phyloP scores from a whole-genome alignment of 2,113 vertebrate genomes.

The Tricholaema leucomelas region DNA sequence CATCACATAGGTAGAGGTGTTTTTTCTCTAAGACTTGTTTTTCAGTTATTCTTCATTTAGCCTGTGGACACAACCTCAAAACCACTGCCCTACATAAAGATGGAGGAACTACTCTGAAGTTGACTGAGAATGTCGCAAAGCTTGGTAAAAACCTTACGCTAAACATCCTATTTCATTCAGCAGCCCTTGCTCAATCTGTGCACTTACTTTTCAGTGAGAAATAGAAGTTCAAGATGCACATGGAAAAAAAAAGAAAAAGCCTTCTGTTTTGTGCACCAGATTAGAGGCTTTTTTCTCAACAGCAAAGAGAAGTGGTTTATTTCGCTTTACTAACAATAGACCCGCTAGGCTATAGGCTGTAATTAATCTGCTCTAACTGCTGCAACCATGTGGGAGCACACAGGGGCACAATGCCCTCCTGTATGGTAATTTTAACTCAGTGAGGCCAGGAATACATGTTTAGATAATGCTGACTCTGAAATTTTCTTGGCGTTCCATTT shows the following conservation, averaged over 20 bases:
- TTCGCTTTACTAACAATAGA: neutral
- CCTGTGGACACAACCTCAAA: neutral
- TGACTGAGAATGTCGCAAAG: neutral
- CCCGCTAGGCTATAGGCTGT: neutral
- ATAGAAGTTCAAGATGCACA: neutral
- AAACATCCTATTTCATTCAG: neutral
- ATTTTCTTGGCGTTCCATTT: neutral
- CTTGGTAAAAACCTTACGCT: neutral
- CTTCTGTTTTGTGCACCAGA: neutral
- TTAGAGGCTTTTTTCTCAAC: neutral
- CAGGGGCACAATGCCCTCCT: neutral
- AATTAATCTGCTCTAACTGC: neutral
- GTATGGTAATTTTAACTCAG: neutral
- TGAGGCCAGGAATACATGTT: neutral
- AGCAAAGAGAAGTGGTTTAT: neutral
- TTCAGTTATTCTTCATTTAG: neutral
- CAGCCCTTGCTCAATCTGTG: neutral
- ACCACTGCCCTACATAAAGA: neutral
- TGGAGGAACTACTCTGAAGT: neutral
- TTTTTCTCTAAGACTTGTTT: neutral
- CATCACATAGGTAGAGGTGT: neutral
- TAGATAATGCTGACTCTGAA: neutral
- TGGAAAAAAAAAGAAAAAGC: neutral
- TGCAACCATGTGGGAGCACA: neutral
- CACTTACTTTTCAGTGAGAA: neutral